Conservation (phyloP, 2,113 vertebrate species). For the Motacilla alba region DNA sequence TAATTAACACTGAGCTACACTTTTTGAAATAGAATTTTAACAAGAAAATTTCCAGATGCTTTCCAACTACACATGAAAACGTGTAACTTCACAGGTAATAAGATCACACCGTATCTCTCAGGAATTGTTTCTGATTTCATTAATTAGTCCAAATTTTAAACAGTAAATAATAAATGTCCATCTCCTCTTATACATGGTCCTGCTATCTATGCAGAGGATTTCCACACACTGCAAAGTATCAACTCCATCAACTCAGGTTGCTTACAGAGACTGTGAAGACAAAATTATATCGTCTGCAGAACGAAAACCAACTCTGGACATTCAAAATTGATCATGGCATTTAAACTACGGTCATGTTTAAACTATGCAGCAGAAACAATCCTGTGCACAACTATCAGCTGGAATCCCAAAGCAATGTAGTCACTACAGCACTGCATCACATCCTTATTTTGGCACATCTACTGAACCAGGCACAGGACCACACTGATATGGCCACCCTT, state of each 20-base stretch:
- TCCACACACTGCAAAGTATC: not conserved
- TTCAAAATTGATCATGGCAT: not conserved
- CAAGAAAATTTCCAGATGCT: not conserved
- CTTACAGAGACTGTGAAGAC: not conserved
- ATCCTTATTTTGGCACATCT: not conserved
- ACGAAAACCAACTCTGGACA: not conserved
- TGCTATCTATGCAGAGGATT: not conserved
- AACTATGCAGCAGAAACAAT: not conserved
- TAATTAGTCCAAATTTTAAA: not conserved
- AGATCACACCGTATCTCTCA: not conserved
- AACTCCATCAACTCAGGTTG: rapidly evolving
- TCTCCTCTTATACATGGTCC: not conserved
- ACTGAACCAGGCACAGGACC: not conserved
- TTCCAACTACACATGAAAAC: not conserved
- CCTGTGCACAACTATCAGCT: rapidly evolving
- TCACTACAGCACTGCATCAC: not conserved
- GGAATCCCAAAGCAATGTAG: not conserved
- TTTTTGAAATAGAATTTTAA: not conserved
- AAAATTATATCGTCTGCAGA: not conserved
- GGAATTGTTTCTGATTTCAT: not conserved
- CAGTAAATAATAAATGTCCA: not conserved
- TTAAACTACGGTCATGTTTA: not conserved
- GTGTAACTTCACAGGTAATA: not conserved
- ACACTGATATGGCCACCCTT: rapidly evolving
- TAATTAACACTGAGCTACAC: not conserved